Evolutionary conservation across 2,888 invertebrate species (phyloP).

Genomic region (Sarcophaga rosellei): DNA sequence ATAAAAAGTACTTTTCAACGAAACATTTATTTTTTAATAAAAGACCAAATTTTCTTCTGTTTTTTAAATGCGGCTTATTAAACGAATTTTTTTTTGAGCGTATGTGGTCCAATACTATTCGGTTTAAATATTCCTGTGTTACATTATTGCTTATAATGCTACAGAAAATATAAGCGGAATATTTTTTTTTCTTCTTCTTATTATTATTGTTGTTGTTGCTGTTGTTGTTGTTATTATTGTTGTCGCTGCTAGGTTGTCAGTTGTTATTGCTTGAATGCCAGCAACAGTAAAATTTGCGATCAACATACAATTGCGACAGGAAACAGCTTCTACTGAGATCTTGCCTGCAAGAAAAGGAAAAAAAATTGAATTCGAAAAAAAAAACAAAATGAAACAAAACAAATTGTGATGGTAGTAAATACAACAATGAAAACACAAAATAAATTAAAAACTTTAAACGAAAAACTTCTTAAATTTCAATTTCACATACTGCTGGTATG

Average conservation of each 20-base stretch:
- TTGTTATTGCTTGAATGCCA: conserved; percentile 45
- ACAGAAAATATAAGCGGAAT: neutral
- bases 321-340: conserved; percentile 63
- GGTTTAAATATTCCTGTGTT: neutral
- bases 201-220: conserved; percentile 26
- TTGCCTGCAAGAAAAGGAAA: conserved; percentile 19
- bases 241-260: conserved; percentile 64
- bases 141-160: neutral
- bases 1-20: too few species aligned
- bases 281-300: conserved; percentile 62
- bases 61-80: neutral
- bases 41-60: too few species aligned
- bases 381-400: conserved; percentile 50
- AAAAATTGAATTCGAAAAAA: conserved; percentile 24
- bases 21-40: too few species aligned
- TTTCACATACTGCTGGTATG: conserved; percentile 48
- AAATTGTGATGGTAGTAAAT: conserved; percentile 67
- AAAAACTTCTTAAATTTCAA: conserved; percentile 70
- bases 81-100: conserved; percentile 23
- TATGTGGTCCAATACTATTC: conserved; percentile 16
- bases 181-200: neutral
- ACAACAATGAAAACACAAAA: conserved; percentile 68
- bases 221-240: conserved; percentile 30
- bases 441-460: conserved; percentile 63
- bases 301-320: conserved; percentile 67